Evolutionary conservation across 2,797 vertebrate genomes (phyloP).

Genomic region (Pseudocheirus occidentalis): DNA sequence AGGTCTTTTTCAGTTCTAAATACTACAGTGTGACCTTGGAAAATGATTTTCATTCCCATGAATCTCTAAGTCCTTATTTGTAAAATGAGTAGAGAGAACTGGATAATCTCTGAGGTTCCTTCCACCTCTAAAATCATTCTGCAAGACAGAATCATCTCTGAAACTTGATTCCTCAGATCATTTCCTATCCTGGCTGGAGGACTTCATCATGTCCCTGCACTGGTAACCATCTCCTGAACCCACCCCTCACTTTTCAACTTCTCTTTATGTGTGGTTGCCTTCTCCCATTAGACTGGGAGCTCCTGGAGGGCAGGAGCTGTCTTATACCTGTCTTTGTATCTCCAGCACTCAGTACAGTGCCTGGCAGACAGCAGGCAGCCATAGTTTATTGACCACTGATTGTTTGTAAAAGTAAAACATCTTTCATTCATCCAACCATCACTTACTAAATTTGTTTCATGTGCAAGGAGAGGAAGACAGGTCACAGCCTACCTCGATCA

Average conservation of each 20-base stretch:
- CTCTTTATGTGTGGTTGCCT: neutral
- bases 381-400: fast-evolving
- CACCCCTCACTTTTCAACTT: neutral
- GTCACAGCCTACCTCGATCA: conserved; percentile 90
- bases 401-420: neutral
- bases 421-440: neutral
- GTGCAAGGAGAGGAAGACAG: neutral
- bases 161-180: neutral
- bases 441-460: neutral
- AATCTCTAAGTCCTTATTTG: neutral
- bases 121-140: neutral
- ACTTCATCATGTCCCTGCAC: neutral
- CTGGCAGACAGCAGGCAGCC: neutral
- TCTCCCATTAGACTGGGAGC: neutral
- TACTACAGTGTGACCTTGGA: neutral
- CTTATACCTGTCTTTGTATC: neutral
- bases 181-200: neutral
- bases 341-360: fast-evolving
- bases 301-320: neutral
- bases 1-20: conserved; percentile 47
- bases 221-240: neutral
- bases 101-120: neutral
- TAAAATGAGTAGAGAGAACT: neutral
- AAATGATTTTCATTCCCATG: neutral
- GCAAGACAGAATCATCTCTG: neutral